phyloP scores from a whole-genome alignment of 2,888 invertebrate species.

The Ametastegia equiseti region DNA sequence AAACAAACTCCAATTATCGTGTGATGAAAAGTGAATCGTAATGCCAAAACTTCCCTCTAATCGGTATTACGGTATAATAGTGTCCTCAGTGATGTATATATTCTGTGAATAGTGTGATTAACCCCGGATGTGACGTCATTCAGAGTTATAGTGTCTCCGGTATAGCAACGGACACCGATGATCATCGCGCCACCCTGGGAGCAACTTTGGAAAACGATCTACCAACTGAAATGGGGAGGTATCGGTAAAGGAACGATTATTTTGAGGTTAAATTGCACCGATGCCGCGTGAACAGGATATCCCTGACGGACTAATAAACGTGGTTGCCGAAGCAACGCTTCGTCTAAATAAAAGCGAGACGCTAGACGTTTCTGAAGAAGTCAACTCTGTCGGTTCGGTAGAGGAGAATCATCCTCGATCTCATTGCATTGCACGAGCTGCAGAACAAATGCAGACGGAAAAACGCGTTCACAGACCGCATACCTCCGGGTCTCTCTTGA shows the following conservation, averaged over 20 bases:
- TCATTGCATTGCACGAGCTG: not conserved
- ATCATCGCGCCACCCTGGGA: not conserved
- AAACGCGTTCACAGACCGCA: slow-evolving; percentile 39
- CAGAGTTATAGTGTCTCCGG: not conserved
- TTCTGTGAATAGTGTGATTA: slow-evolving; percentile 25
- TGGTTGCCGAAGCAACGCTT: not conserved
- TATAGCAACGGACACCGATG: not conserved
- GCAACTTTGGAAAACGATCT: not conserved
- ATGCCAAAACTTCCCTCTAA: not conserved
- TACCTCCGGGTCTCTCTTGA: slow-evolving; percentile 28
- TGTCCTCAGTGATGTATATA: slow-evolving; percentile 1
- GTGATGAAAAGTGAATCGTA: not conserved
- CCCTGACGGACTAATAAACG: not conserved
- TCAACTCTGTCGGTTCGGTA: not conserved
- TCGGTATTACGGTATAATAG: slow-evolving; percentile 15
- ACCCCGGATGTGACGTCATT: not conserved
- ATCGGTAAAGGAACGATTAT: not conserved
- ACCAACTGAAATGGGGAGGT: not conserved
- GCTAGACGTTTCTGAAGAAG: not conserved
- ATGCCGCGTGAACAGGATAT: slow-evolving; percentile 35
- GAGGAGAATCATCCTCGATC: not conserved
- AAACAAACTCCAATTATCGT: not conserved
- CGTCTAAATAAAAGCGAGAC: not conserved
- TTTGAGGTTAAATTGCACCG: not conserved
- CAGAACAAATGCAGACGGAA: slow-evolving; percentile 38